Conservation (phyloP, 2,797 vertebrate species). For the Parauchenoglanis ngamensis region DNA sequence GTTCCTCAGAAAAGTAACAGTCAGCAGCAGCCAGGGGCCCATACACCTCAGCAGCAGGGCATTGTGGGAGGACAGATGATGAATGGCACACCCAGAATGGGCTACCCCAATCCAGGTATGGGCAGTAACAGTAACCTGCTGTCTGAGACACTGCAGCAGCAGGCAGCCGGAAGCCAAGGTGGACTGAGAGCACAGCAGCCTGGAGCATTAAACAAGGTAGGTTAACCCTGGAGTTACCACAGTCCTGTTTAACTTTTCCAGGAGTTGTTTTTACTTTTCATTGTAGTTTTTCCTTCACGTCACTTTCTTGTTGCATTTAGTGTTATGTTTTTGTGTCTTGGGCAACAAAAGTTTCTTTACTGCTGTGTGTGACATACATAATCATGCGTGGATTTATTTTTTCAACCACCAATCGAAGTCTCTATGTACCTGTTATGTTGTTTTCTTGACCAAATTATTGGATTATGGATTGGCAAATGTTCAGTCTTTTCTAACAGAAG, state of each 20-base stretch:
- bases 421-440: neutral
- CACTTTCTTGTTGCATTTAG: neutral
- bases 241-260: neutral
- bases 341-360: neutral
- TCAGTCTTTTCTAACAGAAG: neutral
- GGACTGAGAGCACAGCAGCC: slow-evolving; percentile 89
- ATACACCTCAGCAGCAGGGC: slow-evolving; percentile 72
- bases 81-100: slow-evolving; percentile 94
- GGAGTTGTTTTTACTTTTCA: neutral
- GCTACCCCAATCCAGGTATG: slow-evolving; percentile 87
- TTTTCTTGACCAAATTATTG: too few species aligned
- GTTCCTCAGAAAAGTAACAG: slow-evolving; percentile 84
- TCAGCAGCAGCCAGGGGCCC: slow-evolving; percentile 64
- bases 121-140: slow-evolving; percentile 84
- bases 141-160: slow-evolving; percentile 89
- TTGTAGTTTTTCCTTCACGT: neutral
- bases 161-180: slow-evolving; percentile 77
- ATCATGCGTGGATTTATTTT: neutral
- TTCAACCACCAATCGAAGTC: neutral
- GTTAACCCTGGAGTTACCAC: neutral
- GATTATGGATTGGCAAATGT: neutral
- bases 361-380: neutral
- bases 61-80: slow-evolving; percentile 95
- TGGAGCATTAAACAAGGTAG: slow-evolving; percentile 84
- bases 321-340: neutral